Evolutionary conservation across 2,888 invertebrate genomes (phyloP).

Genomic region (Eurois occulta): DNA sequence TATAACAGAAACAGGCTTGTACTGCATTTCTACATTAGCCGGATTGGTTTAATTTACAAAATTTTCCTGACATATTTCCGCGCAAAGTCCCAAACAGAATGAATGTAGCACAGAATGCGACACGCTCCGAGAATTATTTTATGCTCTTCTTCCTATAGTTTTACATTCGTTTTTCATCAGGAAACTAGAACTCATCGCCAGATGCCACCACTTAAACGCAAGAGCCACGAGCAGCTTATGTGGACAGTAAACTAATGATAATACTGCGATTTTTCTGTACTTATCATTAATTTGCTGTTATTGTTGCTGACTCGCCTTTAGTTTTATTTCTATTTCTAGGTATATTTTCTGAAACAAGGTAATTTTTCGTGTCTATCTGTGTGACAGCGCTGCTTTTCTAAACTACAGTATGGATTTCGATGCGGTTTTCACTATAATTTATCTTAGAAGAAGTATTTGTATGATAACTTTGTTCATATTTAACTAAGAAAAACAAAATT

Average conservation of each 20-base stretch:
- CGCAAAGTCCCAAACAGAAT: slow-evolving; percentile 36
- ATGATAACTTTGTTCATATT: no score
- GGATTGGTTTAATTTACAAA: slow-evolving; percentile 69
- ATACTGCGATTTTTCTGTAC: slow-evolving; percentile 4
- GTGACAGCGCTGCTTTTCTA: background rate
- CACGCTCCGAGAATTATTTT: slow-evolving; percentile 30
- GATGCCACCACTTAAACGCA: slow-evolving; percentile 18
- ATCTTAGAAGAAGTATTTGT: background rate
- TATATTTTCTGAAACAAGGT: background rate
- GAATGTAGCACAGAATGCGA: slow-evolving; percentile 16
- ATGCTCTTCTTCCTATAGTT: slow-evolving; percentile 12
- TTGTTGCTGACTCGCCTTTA: background rate
- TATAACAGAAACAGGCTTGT: slow-evolving; percentile 4
- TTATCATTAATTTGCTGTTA: slow-evolving; percentile 21
- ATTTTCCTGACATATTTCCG: slow-evolving; percentile 60
- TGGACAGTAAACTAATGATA: slow-evolving; percentile 15
- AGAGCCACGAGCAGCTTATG: slow-evolving; percentile 11
- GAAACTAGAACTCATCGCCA: slow-evolving; percentile 35
- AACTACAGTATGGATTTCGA: background rate
- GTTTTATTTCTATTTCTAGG: background rate
- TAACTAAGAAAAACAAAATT: no score
- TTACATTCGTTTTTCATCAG: slow-evolving; percentile 19
- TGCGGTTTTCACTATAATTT: background rate
- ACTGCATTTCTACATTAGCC: slow-evolving; percentile 60
- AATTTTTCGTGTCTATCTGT: background rate